A percentile compares a stretch with the other conserved stretches of the same genome.
Conservation (phyloP, 1,140 invertebrate genomes). For the Euura lappo region DNA sequence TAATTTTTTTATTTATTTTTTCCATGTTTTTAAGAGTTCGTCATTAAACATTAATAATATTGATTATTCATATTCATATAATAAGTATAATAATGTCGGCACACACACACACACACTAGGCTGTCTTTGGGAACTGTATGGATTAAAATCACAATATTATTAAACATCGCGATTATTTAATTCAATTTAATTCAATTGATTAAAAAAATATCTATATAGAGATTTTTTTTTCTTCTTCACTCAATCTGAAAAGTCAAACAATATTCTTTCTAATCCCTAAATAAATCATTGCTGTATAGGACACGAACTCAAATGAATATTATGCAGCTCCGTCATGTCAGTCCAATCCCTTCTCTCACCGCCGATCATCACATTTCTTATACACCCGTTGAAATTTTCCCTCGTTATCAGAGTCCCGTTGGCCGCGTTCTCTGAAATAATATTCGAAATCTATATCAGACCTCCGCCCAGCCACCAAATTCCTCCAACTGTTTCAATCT, state of each 20-base stretch:
- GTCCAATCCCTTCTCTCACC: constrained; percentile 78
- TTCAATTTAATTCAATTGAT: no score
- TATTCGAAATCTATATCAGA: constrained; percentile 14
- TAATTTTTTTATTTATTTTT: no score
- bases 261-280: background rate
- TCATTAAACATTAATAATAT: background rate
- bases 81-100: no score
- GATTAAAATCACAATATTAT: no score
- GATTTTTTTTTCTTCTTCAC: no score
- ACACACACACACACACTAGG: background rate
- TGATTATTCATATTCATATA: no score
- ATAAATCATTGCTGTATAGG: constrained; percentile 60
- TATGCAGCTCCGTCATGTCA: constrained; percentile 80
- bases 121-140: constrained; percentile 50
- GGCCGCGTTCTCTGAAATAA: constrained; percentile 64
- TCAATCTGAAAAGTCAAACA: no score
- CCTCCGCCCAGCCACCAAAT: constrained; percentile 9
- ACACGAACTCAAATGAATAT: constrained; percentile 86
- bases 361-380: constrained; percentile 81
- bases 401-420: constrained; percentile 70
- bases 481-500: background rate
- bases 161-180: no score
- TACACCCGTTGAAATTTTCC: constrained; percentile 91
- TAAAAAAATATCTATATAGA: no score
- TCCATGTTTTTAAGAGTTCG: no score